phyloP scores from a whole-genome alignment of 2,797 vertebrate genomes.

The Chloroceryle inda region DNA sequence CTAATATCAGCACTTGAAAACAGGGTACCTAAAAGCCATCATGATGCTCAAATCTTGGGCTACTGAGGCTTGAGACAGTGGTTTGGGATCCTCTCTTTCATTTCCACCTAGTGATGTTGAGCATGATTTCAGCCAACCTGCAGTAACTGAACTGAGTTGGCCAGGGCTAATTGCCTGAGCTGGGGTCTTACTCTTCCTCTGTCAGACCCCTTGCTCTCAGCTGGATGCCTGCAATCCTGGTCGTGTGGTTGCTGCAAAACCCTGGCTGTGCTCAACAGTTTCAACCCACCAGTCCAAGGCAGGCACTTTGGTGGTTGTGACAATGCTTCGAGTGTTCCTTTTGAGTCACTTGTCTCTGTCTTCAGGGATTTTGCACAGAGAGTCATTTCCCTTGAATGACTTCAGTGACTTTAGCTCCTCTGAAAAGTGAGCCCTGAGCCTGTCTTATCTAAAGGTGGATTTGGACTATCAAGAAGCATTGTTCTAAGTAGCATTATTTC shows the following conservation, averaged over 20 bases:
- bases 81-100: accelerated
- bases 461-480: background rate
- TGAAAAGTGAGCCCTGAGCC: background rate
- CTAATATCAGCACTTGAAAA: background rate
- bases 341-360: background rate
- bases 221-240: background rate
- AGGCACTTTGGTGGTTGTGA: background rate
- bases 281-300: background rate
- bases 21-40: background rate
- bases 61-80: background rate
- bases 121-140: background rate
- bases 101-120: background rate
- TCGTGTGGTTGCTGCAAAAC: background rate
- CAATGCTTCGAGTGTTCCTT: background rate
- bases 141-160: background rate
- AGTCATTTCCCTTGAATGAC: constrained; percentile 30
- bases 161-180: background rate
- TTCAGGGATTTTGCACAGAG: background rate
- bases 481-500: background rate
- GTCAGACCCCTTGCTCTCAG: background rate
- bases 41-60: background rate
- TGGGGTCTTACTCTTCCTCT: background rate
- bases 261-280: background rate
- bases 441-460: background rate
- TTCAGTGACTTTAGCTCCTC: constrained; percentile 5